Evolutionary conservation across 2,888 invertebrate species (phyloP).

Genomic region (Chaetogeoica ovagalla): DNA sequence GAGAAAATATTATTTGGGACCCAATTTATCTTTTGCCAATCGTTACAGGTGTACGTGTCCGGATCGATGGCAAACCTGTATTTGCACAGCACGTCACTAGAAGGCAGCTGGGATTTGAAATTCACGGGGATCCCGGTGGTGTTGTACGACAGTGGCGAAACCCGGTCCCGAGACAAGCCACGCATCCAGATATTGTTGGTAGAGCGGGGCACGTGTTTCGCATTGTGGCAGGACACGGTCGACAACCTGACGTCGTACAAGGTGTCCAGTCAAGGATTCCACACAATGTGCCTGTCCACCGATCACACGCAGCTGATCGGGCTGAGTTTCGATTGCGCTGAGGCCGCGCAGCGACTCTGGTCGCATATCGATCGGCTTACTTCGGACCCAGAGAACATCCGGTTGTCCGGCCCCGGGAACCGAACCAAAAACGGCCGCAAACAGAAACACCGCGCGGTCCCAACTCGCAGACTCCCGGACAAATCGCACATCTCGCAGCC

Average conservation of each 20-base stretch:
- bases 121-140: constrained; percentile 80
- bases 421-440: constrained; percentile 61
- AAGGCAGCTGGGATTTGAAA: constrained; percentile 68
- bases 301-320: constrained; percentile 78
- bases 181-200: constrained; percentile 73
- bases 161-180: constrained; percentile 69
- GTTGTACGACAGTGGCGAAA: constrained; percentile 75
- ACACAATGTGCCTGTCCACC: constrained; percentile 77
- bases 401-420: constrained; percentile 69
- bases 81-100: constrained; percentile 63
- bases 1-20: no score
- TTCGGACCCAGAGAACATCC: constrained; percentile 77
- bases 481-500: constrained; percentile 83
- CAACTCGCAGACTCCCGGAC: constrained; percentile 69
- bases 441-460: constrained; percentile 64
- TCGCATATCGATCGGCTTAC: constrained; percentile 71
- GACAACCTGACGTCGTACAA: constrained; percentile 78
- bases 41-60: constrained; percentile 70
- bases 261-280: constrained; percentile 71
- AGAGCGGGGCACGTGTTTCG: constrained; percentile 79
- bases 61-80: constrained; percentile 75
- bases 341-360: constrained; percentile 73
- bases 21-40: no score
- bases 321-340: constrained; percentile 76
- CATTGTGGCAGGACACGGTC: constrained; percentile 78